Evolutionary conservation across 1,140 invertebrate species (phyloP).

Genomic region (Phymastichus coffea): DNA sequence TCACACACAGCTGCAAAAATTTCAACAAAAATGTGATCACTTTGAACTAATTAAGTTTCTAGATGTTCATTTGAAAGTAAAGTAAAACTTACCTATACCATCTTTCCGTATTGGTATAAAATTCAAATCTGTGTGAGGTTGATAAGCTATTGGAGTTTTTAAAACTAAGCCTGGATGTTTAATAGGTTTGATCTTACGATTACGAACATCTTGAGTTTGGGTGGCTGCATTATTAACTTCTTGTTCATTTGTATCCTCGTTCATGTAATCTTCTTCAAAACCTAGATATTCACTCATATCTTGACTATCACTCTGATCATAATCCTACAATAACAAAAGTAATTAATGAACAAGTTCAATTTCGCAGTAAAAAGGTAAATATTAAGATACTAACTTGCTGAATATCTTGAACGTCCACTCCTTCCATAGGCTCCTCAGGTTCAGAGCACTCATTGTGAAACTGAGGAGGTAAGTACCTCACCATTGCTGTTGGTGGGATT

Average conservation of each 20-base stretch:
- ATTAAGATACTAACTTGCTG: constrained; percentile 43
- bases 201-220: constrained; percentile 56
- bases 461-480: constrained; percentile 51
- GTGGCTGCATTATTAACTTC: constrained; percentile 61
- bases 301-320: constrained; percentile 45
- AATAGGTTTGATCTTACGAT: constrained; percentile 72
- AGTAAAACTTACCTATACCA: constrained; percentile 70
- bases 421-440: constrained; percentile 53
- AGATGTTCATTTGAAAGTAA: constrained; percentile 2
- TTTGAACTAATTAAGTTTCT: constrained; percentile 13
- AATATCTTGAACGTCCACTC: constrained; percentile 47
- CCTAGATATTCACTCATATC: constrained; percentile 49
- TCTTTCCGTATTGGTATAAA: constrained; percentile 79
- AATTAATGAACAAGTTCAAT: constrained; percentile 4
- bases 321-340: constrained; percentile 36
- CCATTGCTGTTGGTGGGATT: constrained; percentile 56
- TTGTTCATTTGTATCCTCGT: constrained; percentile 54
- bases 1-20: constrained; percentile 75
- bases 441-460: constrained; percentile 50
- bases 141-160: constrained; percentile 78
- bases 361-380: too few species aligned
- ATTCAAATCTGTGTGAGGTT: constrained; percentile 74
- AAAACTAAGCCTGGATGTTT: constrained; percentile 74
- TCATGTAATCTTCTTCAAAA: constrained; percentile 53
- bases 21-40: constrained; percentile 16